Evolutionary conservation across 2,888 invertebrate species (phyloP).

Genomic region (Linnaemya tessellans): DNA sequence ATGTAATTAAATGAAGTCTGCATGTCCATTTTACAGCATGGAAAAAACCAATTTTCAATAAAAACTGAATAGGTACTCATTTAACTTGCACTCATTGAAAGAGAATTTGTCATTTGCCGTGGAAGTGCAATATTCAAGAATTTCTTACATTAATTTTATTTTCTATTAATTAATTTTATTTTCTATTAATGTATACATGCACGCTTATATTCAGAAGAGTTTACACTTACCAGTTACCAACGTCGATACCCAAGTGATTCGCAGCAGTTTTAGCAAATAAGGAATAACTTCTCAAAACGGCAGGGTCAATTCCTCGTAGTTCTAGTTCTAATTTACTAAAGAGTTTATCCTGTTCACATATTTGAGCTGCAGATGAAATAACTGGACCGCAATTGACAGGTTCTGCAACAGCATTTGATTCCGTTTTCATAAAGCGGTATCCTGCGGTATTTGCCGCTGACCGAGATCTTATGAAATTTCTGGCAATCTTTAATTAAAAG

Average conservation of each 20-base stretch:
- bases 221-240: conserved; percentile 87
- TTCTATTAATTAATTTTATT: no score
- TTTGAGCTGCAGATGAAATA: background rate
- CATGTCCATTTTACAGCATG: no score
- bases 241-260: conserved; percentile 90
- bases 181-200: no score
- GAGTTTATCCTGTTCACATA: conserved; percentile 87
- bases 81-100: no score
- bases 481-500: conserved; percentile 62
- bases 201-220: background rate
- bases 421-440: conserved; percentile 55
- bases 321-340: conserved; percentile 93
- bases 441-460: conserved; percentile 4
- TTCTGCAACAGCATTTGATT: conserved; percentile 15
- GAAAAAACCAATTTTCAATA: no score
- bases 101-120: no score
- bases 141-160: no score
- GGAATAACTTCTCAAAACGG: conserved; percentile 94
- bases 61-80: no score
- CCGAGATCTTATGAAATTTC: conserved; percentile 57
- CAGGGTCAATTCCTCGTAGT: conserved; percentile 93
- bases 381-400: background rate
- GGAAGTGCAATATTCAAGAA: no score
- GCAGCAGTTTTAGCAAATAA: conserved; percentile 93
- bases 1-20: no score